These are phyloP conservation scores for Catocala fraxini DNA, from an alignment of 2,888 invertebrate genomes.

Conservation along the genomic window DNA sequence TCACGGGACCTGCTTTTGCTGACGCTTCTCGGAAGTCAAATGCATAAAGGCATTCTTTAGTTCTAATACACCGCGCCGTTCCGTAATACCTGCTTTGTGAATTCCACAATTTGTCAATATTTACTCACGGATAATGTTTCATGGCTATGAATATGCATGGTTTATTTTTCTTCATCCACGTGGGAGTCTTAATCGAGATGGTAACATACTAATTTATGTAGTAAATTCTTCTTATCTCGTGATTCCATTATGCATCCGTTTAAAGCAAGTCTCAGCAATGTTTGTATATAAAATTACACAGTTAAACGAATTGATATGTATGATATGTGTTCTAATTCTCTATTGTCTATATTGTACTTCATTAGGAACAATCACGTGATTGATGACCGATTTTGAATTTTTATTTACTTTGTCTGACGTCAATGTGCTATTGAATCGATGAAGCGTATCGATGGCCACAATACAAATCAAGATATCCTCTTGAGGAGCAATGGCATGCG, in stretches of 20 bases:
- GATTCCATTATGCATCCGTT: too few relatives aligned
- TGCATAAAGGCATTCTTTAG: conserved; percentile 47
- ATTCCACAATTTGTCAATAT: conserved; percentile 44
- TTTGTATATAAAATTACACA: too few relatives aligned
- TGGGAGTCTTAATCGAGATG: conserved; percentile 2
- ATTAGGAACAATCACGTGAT: too few relatives aligned
- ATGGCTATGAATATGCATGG: conserved; percentile 4
- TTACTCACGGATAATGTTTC: conserved; percentile 33
- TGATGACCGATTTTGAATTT: conserved; percentile 19
- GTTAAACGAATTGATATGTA: too few relatives aligned
- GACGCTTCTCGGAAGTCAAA: conserved; percentile 58
- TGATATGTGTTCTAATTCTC: too few relatives aligned
- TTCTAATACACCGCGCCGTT: conserved; percentile 39
- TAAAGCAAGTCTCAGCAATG: too few relatives aligned
- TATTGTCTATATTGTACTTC: too few relatives aligned
- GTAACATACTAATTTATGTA: neutral
- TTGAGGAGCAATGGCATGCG: conserved; percentile 45
- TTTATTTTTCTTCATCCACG: neutral
- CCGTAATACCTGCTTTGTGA: conserved; percentile 27
- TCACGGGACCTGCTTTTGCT: conserved; percentile 58
- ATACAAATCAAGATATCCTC: conserved; percentile 50
- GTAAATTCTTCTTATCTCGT: too few relatives aligned
- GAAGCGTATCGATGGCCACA: conserved; percentile 51
- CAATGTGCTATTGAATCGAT: conserved; percentile 53
- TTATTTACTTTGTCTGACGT: conserved; percentile 47